These are phyloP conservation scores for Tiaroga cobitis DNA, from an alignment of 2,797 vertebrate genomes.

Conservation along the genomic window DNA sequence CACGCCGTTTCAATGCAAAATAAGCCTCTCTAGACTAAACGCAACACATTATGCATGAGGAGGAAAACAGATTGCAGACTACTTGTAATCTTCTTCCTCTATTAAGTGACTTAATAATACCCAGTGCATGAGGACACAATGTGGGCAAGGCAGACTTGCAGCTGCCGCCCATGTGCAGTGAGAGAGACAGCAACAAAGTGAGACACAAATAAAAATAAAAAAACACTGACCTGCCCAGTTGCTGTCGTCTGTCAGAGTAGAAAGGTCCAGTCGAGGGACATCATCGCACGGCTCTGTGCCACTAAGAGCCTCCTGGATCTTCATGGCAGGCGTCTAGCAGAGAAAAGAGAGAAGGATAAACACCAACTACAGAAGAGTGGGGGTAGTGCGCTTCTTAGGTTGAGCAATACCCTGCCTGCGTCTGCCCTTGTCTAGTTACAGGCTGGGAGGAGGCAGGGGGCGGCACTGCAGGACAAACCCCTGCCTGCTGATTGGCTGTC, in stretches of 20 bases:
- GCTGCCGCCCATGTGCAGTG: conserved; percentile 71
- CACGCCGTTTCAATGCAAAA: conserved; percentile 11
- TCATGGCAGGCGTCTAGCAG: conserved; percentile 88
- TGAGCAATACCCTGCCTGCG: conserved; percentile 68
- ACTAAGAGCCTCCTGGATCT: conserved; percentile 91
- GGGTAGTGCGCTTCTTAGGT: conserved; percentile 73
- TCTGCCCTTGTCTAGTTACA: conserved; percentile 65
- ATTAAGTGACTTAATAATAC: conserved; percentile 29
- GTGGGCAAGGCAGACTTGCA: conserved; percentile 68
- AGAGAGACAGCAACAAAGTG: conserved; percentile 15
- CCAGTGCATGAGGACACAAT: conserved; percentile 24
- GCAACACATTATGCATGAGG: not conserved
- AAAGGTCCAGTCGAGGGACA: conserved; percentile 88
- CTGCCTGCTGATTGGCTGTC: conserved; percentile 71
- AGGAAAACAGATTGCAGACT: conserved; percentile 3
- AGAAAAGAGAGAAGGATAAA: conserved; percentile 66
- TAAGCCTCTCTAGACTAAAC: not conserved
- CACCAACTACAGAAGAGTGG: conserved; percentile 64
- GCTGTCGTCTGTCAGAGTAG: conserved; percentile 83
- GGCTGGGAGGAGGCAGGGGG: conserved; percentile 64
- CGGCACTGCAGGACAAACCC: conserved; percentile 56
- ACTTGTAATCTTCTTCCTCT: conserved; percentile 16
- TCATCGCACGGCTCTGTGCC: conserved; percentile 83
- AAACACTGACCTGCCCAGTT: conserved; percentile 93
- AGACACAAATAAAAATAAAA: conserved; percentile 21